Base-by-base conservation (phyloP, 2,797 vertebrate genomes). In the Pangasius sanitwongsei region DNA sequence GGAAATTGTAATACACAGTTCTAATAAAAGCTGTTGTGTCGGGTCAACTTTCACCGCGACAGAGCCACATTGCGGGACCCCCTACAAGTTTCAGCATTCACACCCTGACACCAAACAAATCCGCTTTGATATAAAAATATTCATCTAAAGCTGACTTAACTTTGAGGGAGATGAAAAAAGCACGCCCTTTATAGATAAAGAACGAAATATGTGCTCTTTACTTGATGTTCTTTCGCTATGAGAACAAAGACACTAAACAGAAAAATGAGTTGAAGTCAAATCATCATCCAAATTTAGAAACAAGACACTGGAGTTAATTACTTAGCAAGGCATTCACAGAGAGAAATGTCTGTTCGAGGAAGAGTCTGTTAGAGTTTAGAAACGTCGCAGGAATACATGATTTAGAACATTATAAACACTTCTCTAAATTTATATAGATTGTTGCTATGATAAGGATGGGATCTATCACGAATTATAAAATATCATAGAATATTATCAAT, bases 201-300 rank as follows among this genome's bases (percentile, higher is more conserved):
- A 59, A 86, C 0, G 37, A 77, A 86, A 75, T 63, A 69, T 72
- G 34, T 83, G 85, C 53, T 72, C 11, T 83, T 44, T 63, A 74
- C 41, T 50, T 83, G 37, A 63, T 63, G 13, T 74, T 61, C 34
- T 83, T 48, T 74, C 12, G 48, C 37, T 25, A 15, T 61, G 20
- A 84, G n/a, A 88, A 48, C 59, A 89, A 93, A 85, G 55, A 53
- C 15, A 72, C 41, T 53, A 63, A 88, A 88, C 37, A 92, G 93
- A 95, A 94, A 94, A 91, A 81, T 25, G 8, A 34, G 31, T 59
- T 57, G n/a, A 37, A 81, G 53, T 31, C 53, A 59, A 81, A 94
- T 93, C 95, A 95, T 93, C 94, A 94, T 94, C 94, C 93, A 95
- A 93, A 96, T 96, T 94, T 95, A 94, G 94, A 90, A 83, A 86